Evolutionary conservation across 1,140 invertebrate genomes (phyloP).

Genomic region (Trissolcus basalis): DNA sequence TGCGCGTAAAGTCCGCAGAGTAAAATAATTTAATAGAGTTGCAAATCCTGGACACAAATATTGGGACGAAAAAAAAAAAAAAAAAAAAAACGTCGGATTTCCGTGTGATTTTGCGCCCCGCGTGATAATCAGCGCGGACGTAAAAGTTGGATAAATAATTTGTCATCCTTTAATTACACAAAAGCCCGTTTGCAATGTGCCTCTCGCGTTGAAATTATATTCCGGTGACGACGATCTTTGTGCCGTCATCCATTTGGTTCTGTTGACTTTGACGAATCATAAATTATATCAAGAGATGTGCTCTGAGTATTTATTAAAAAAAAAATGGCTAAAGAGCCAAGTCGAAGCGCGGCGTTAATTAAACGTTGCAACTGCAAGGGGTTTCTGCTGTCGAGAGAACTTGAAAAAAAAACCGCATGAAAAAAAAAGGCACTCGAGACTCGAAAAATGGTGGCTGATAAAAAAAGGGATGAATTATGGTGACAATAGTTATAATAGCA

Average conservation of each 20-base stretch:
- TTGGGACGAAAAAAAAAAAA: neutral
- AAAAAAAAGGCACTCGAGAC: constrained; percentile 38
- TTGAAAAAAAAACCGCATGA: constrained; percentile 44
- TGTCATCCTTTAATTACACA: constrained; percentile 51
- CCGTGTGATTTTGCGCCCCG: constrained; percentile 17
- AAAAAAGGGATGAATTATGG: constrained; percentile 30
- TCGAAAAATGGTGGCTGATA: constrained; percentile 27
- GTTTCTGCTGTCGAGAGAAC: constrained; percentile 24
- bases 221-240: constrained; percentile 39
- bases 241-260: constrained; percentile 47
- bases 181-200: constrained; percentile 15
- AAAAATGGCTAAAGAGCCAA: neutral
- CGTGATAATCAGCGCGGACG: constrained; percentile 25
- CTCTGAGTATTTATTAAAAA: constrained; percentile 49
- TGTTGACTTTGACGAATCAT: constrained; percentile 58
- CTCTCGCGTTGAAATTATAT: constrained; percentile 50
- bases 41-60: neutral
- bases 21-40: constrained; percentile 52
- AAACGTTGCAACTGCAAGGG: constrained; percentile 36
- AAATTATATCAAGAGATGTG: constrained; percentile 48
- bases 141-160: constrained; percentile 47
- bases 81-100: constrained; percentile 1
- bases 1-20: constrained; percentile 23
- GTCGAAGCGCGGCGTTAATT: constrained; percentile 43
- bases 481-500: constrained; percentile 19